Evolutionary conservation across 2,113 vertebrate species (phyloP), one percentile per base, ranked within the genome.

Genomic region (Melanostigma gelatinosum): DNA sequence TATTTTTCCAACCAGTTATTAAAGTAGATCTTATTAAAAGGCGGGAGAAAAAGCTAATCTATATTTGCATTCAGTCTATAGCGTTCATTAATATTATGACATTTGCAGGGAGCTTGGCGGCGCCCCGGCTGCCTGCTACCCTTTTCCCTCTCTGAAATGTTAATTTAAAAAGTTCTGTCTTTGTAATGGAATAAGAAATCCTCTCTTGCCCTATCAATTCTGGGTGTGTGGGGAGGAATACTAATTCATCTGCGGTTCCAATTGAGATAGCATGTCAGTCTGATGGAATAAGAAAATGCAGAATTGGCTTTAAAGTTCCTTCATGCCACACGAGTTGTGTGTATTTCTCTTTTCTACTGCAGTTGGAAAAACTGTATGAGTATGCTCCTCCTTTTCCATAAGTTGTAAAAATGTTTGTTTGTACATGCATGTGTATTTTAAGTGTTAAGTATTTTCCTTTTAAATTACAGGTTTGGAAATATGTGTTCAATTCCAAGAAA

Each of bases 51-150:
- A 97, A 98, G 96, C 96, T 97, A 97, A 98, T 97, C 97, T 98
- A 94, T 99, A 99, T 99, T 99, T 99, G 97, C 98, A 98, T 98
- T 99, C 97, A 96, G 96, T 98, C 97, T 97, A 98, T 99, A 97
- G 98, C 97, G 98, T 98, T 99, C 97, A 99, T 99, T 99, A 99
- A 99, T 99, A 99, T 99, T 98, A 99, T 99, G 98, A 99, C 97
- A 99, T 99, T 99, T 99, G 98, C 97, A 96, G 97, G 97, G 96
- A 96, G 97, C 97, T 97, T 96, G 96, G 96, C 93, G 95, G 96
- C 96, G 89, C 92, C 88, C 87, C 27, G 84, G 96, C 97, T 97
- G 97, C 96, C 97, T 96, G 97, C 97, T 99, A 98, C 97, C 98
- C 97, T 99, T 99, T 99, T 99, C 97, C 96, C 98, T 97, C 95